These are phyloP conservation scores for Cladopsammia gracilis DNA, from an alignment of 64 coral and sea anemone species.

Conservation along the genomic window DNA sequence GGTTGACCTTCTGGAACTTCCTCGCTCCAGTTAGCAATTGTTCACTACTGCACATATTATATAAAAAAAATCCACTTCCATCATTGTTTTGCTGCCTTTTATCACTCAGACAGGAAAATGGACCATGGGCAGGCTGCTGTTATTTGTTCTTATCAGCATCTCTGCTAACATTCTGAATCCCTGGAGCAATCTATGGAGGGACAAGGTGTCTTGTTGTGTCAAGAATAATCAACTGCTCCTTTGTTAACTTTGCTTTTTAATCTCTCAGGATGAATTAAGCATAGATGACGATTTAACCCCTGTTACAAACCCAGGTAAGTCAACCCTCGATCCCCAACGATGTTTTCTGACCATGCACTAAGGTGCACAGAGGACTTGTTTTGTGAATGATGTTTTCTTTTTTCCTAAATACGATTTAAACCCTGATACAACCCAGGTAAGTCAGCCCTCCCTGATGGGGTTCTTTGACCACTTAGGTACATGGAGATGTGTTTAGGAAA, in stretches of 20 bases:
- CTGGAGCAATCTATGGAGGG: no score
- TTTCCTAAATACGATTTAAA: constrained; percentile 25
- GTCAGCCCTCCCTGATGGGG: not conserved
- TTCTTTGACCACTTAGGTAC: not conserved
- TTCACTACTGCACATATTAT: no score
- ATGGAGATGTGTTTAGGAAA: not conserved
- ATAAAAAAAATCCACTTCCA: no score
- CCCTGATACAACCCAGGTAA: constrained; percentile 65
- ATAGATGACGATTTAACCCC: constrained; percentile 56
- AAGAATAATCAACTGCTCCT: not conserved
- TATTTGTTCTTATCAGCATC: no score
- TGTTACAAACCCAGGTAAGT: constrained; percentile 62
- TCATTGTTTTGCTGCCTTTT: no score
- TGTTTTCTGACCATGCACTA: not conserved
- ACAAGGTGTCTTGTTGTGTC: no score
- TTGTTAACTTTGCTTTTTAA: not conserved
- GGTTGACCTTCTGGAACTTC: no score
- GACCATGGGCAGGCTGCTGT: no score
- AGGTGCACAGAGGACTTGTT: not conserved
- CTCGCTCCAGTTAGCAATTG: no score
- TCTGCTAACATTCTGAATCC: no score
- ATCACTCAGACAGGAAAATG: no score
- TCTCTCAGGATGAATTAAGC: not conserved
- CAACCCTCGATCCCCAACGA: not conserved
- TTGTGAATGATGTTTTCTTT: not conserved